Base-by-base conservation (phyloP, 2,113 vertebrate species). In the Propithecus coquereli region DNA sequence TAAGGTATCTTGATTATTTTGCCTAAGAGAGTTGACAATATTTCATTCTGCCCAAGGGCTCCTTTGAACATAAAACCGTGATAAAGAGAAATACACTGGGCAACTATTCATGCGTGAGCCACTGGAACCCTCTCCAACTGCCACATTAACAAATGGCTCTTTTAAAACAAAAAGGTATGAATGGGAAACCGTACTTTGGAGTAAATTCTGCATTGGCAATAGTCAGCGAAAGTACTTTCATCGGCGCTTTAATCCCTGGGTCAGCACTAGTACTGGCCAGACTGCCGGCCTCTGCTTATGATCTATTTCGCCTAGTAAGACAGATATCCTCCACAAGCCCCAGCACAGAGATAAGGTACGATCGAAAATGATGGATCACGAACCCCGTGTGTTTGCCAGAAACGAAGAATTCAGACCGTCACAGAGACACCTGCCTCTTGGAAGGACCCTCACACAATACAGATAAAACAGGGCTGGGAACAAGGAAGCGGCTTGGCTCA, bases 381-480 rank as follows among this genome's bases (percentile, higher is more conserved):
- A 86, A 17, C 73, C 52, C 66, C 9, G 25, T 54, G 76, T 59
- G 65, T 91, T 61, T 54, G 88, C 68, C 76, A 95, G 77, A 92
- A 96, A 96, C 37, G 87, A 77, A 89, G 47, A 95, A 88, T 80
- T 86, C 86, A 70, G 73, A 59, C 57, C n/a, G 71, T 92, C 73
- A 86, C 94, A 96, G 88, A 93, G 94, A 95, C 97, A 97, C 96
- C 96, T 97, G 97, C 91, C 88, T 73, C 34, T 76, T 59, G 54
- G n/a, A 63, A 91, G 70, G 74, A 63, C 52, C 63, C 63, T 45
- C 57, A 40, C 27, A 30, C 2, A 52, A 45, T 27, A 34, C 23
- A 43, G 40, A 95, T 70, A 54, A 80, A 93, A 73, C 71, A 59
- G 63, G 20, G 25, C 1, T 47, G 50, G 68, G 70, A 79, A 91